Percentiles rank a stretch among this genome's conserved stretches.
Evolutionary conservation across 1,140 invertebrate species (phyloP).

Genomic region (Lepidurus couesii): DNA sequence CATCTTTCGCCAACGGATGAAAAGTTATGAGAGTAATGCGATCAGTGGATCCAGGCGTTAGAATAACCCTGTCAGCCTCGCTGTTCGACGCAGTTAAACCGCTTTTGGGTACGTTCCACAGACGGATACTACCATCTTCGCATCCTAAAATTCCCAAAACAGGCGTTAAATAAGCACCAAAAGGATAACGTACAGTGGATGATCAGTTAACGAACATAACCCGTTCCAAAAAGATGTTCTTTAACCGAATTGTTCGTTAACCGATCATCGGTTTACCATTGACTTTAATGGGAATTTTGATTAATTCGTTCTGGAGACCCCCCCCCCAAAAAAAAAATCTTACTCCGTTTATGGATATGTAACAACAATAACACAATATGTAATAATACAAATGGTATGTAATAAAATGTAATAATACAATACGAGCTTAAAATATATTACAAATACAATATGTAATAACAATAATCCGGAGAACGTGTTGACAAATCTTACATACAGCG

Average conservation of each 20-base stretch:
- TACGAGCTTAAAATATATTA: neutral
- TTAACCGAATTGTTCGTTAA: too few relatives aligned
- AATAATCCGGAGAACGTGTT: too few relatives aligned
- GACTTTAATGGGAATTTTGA: too few relatives aligned
- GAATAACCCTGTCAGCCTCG: conserved; percentile 48
- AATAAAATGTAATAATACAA: neutral
- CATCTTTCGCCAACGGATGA: conserved; percentile 77
- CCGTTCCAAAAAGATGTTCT: too few relatives aligned
- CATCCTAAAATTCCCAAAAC: conserved; percentile 55
- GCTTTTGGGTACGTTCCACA: conserved; percentile 63
- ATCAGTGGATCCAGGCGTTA: conserved; percentile 68
- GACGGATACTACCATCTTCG: conserved; percentile 79
- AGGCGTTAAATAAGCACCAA: conserved; percentile 20
- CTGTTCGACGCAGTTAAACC: conserved; percentile 68
- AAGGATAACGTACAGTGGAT: neutral
- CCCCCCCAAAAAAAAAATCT: neutral
- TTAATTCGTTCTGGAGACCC: too few relatives aligned
- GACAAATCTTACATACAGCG: too few relatives aligned
- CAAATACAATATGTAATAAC: too few relatives aligned
- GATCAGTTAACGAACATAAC: too few relatives aligned
- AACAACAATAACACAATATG: neutral
- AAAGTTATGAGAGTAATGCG: conserved; percentile 88
- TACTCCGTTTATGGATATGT: neutral
- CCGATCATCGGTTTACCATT: too few relatives aligned
- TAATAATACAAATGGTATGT: too few relatives aligned